phyloP scores from a whole-genome alignment of 2,797 vertebrate genomes.

The Dermochelys coriacea region DNA sequence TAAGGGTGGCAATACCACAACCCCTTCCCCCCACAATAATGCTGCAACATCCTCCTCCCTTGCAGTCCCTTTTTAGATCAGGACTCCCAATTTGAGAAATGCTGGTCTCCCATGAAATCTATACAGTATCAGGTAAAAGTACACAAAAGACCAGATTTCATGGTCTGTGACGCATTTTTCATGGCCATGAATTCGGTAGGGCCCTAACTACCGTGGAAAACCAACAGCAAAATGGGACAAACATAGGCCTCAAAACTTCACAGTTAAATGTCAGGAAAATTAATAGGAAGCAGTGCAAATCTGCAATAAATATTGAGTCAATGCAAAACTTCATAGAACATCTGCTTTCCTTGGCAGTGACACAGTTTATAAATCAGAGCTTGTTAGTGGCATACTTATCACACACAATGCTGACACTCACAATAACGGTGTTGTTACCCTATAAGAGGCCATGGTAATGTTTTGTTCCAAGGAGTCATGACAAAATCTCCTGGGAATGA shows the following conservation, averaged over 20 bases:
- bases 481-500: neutral
- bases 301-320: slow-evolving; percentile 54
- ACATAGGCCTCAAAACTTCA: neutral
- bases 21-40: too few relatives aligned
- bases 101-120: too few relatives aligned
- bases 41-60: too few relatives aligned
- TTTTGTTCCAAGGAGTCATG: neutral
- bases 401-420: neutral
- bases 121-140: too few relatives aligned
- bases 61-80: too few relatives aligned
- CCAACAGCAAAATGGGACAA: neutral
- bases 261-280: slow-evolving; percentile 47
- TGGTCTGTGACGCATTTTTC: too few relatives aligned
- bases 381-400: slow-evolving; percentile 9
- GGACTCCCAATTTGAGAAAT: too few relatives aligned
- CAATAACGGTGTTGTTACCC: neutral
- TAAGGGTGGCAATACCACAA: too few relatives aligned
- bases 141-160: too few relatives aligned
- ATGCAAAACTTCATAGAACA: slow-evolving; percentile 58
- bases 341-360: slow-evolving; percentile 68
- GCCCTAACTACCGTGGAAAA: neutral
- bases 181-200: too few relatives aligned
- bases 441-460: rapidly evolving
- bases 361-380: neutral
- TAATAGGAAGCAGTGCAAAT: slow-evolving; percentile 61